Conservation (phyloP, 2,888 invertebrate genomes). For the Eupithecia vulgata region DNA sequence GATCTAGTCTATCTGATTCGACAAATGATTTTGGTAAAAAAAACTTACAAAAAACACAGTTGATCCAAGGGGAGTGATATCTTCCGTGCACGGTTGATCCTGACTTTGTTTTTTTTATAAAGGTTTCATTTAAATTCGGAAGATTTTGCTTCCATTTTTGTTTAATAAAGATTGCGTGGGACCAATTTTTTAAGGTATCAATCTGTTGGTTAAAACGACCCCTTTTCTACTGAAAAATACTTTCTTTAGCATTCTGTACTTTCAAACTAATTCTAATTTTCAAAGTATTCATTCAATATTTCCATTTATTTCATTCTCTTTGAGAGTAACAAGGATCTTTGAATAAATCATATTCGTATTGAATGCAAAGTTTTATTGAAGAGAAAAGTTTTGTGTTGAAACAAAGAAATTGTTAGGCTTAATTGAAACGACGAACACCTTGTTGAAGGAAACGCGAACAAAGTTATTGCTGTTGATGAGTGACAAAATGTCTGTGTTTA, state of each 20-base stretch:
- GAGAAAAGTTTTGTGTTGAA: constrained; percentile 54
- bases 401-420: constrained; percentile 46
- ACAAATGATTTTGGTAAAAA: not conserved
- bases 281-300: not conserved
- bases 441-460: constrained; percentile 50
- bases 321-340: constrained; percentile 40
- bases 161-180: too few species aligned
- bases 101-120: too few species aligned
- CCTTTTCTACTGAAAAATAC: not conserved
- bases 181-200: not conserved
- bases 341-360: constrained; percentile 54
- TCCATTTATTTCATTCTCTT: constrained; percentile 6
- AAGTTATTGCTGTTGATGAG: constrained; percentile 27
- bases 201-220: not conserved
- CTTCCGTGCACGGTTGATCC: too few species aligned
- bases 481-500: constrained; percentile 10
- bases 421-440: constrained; percentile 59
- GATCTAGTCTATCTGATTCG: too few species aligned
- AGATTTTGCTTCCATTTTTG: not conserved
- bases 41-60: not conserved
- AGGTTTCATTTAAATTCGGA: too few species aligned
- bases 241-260: not conserved
- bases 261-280: not conserved
- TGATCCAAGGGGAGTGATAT: too few species aligned
- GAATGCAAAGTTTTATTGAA: constrained; percentile 52